Evolutionary conservation across 2,888 invertebrate genomes (phyloP).

Genomic region (Harmothoe impar): DNA sequence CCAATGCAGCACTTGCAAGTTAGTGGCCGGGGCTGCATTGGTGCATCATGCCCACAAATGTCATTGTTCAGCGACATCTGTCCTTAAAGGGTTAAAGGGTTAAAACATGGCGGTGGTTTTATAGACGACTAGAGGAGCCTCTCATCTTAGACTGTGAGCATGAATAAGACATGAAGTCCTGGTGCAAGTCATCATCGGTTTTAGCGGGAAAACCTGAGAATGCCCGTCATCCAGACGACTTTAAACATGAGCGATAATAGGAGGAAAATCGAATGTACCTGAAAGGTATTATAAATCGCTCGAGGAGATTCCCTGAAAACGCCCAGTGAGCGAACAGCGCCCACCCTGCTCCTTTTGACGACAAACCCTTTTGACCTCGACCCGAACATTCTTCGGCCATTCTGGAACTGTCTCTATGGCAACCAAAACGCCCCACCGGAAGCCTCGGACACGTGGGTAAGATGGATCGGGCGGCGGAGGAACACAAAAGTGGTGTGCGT

Average conservation of each 20-base stretch:
- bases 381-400: slow-evolving; percentile 35
- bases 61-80: no score
- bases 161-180: neutral
- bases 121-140: neutral
- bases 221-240: neutral
- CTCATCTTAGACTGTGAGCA: neutral
- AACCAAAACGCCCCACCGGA: slow-evolving; percentile 47
- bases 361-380: slow-evolving; percentile 33
- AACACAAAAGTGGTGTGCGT: slow-evolving; percentile 53
- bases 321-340: neutral
- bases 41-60: no score
- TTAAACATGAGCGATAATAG: slow-evolving; percentile 24
- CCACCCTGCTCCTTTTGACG: neutral
- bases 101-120: neutral
- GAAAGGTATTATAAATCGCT: slow-evolving; percentile 25
- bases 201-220: no score
- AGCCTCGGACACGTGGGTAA: slow-evolving; percentile 31
- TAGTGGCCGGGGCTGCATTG: no score
- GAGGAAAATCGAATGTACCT: neutral
- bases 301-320: neutral
- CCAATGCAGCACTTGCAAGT: no score
- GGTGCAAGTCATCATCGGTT: neutral
- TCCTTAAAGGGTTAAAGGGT: no score
- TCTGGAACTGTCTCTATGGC: slow-evolving; percentile 23
- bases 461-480: slow-evolving; percentile 34